These are phyloP conservation scores for Speoplatyrhinus poulsoni DNA, from an alignment of 2,113 vertebrate species.

Conservation along the genomic window DNA sequence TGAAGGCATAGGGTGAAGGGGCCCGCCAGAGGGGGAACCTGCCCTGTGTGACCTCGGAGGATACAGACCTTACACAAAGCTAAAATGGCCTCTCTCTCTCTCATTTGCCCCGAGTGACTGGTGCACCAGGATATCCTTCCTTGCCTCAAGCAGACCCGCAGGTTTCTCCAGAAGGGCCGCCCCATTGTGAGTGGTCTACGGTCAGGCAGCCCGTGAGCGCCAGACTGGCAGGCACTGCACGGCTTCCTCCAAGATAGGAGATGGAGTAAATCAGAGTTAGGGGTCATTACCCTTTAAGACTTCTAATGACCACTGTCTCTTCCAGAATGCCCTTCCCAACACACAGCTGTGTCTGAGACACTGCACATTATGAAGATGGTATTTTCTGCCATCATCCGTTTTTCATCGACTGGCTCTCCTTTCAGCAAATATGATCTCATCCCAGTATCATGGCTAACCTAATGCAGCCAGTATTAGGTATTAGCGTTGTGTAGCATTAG, in stretches of 20 bases:
- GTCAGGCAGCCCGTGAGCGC: constrained; percentile 67
- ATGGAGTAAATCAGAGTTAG: constrained; percentile 81
- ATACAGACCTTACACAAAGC: constrained; percentile 58
- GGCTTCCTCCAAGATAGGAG: constrained; percentile 81
- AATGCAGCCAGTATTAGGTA: constrained; percentile 61
- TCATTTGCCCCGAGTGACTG: constrained; percentile 45
- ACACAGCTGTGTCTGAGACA: constrained; percentile 49
- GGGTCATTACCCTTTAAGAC: constrained; percentile 71
- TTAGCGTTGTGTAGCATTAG: constrained; percentile 67
- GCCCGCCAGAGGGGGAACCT: constrained; percentile 28
- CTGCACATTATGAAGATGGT: constrained; percentile 60
- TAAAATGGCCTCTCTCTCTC: constrained; percentile 67
- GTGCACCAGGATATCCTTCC: constrained; percentile 77
- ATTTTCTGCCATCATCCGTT: constrained; percentile 65
- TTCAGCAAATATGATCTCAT: constrained; percentile 70
- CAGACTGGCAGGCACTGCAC: constrained; percentile 82
- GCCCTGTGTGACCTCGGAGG: constrained; percentile 62
- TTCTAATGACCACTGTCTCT: constrained; percentile 67
- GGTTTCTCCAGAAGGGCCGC: constrained; percentile 60
- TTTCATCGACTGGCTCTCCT: constrained; percentile 67
- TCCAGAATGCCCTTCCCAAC: constrained; percentile 16
- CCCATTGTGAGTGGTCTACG: constrained; percentile 72
- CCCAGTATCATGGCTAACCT: constrained; percentile 65
- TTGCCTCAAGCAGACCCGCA: constrained; percentile 54
- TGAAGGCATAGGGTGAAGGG: neutral